Conservation (phyloP, 1,140 invertebrate genomes). For the Aphaenogaster rudis region DNA sequence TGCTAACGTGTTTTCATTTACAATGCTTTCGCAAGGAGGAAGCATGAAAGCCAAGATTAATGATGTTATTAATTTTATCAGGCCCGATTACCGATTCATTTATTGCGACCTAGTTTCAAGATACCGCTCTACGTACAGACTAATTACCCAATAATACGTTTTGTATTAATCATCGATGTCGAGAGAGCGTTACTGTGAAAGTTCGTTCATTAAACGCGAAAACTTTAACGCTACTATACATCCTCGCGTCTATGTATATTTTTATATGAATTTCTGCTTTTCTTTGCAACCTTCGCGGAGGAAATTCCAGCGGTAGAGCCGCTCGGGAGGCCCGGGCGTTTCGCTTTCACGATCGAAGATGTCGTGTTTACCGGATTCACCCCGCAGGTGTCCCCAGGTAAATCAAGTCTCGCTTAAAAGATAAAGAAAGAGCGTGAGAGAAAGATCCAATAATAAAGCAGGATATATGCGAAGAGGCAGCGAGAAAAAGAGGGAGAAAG, state of each 20-base stretch:
- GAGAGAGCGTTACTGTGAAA: constrained; percentile 28
- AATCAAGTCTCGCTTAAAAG: constrained; percentile 52
- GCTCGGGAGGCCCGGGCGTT: constrained; percentile 39
- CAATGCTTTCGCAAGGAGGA: constrained; percentile 10
- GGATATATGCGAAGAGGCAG: constrained; percentile 13
- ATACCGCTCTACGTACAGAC: not conserved
- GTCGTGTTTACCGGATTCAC: constrained; percentile 56
- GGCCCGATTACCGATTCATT: constrained; percentile 51
- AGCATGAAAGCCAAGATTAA: constrained; percentile 18
- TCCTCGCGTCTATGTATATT: not conserved
- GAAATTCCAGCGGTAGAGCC: constrained; percentile 37
- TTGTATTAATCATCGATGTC: constrained; percentile 54
- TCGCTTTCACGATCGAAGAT: constrained; percentile 59
- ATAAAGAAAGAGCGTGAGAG: constrained; percentile 17
- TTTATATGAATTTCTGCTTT: constrained; percentile 25
- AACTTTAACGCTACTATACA: not conserved
- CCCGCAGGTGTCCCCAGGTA: constrained; percentile 64
- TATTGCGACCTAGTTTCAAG: constrained; percentile 61
- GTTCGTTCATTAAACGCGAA: constrained; percentile 7
- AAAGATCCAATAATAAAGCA: constrained; percentile 5
- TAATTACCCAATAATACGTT: constrained; percentile 49
- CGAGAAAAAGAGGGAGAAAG: constrained; percentile 56
- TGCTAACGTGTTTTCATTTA: constrained; percentile 15
- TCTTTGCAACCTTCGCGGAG: constrained; percentile 14
- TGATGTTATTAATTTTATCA: constrained; percentile 61